phyloP scores from a whole-genome alignment of 2,113 vertebrate species.

The Solea solea region DNA sequence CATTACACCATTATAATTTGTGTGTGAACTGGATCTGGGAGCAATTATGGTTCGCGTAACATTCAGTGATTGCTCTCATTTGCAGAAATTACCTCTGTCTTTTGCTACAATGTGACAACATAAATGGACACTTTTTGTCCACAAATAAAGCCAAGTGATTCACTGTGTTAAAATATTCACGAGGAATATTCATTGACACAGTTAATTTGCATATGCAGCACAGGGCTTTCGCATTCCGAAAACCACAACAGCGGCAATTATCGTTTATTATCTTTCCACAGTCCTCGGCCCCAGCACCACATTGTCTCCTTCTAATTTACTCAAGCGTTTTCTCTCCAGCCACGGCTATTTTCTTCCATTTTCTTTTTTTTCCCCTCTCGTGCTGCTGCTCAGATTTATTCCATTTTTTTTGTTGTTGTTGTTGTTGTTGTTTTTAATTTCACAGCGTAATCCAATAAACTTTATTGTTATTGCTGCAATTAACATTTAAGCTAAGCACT shows the following conservation, averaged over 20 bases:
- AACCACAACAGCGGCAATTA: constrained; percentile 36
- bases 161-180: constrained; percentile 56
- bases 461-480: constrained; percentile 73
- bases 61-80: constrained; percentile 48
- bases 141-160: constrained; percentile 44
- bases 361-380: not conserved
- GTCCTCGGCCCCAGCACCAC: constrained; percentile 20
- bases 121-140: constrained; percentile 42
- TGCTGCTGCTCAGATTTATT: constrained; percentile 60
- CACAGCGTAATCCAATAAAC: constrained; percentile 76
- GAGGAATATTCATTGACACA: constrained; percentile 29
- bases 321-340: constrained; percentile 23
- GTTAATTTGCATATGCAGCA: constrained; percentile 54
- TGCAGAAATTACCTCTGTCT: constrained; percentile 56
- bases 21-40: constrained; percentile 27
- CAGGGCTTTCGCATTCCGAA: not conserved
- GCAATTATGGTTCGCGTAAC: constrained; percentile 49
- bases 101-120: constrained; percentile 38
- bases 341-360: not conserved
- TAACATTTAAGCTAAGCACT: constrained; percentile 69
- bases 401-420: too few relatives aligned
- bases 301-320: constrained; percentile 44
- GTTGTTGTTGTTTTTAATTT: constrained; percentile 54
- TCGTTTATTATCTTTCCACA: constrained; percentile 36
- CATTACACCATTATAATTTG: constrained; percentile 58